Evolutionary conservation across 1,140 invertebrate species (phyloP).

Genomic region (Leptopilina boulardi): DNA sequence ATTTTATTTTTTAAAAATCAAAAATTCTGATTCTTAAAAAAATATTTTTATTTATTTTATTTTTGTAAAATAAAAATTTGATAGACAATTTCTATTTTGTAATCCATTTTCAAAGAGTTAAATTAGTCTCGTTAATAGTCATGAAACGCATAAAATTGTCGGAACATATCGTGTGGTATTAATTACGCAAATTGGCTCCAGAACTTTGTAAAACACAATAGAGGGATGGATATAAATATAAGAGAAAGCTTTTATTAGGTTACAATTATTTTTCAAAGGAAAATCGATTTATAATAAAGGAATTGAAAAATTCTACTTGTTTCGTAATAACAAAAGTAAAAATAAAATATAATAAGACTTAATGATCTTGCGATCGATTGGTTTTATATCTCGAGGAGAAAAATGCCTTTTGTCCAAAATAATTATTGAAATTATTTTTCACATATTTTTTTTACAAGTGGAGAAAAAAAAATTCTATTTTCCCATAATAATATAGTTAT

Average conservation of each 20-base stretch:
- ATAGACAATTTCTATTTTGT: not conserved
- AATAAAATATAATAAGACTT: conserved; percentile 15
- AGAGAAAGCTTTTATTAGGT: not conserved
- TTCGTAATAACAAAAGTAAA: not conserved
- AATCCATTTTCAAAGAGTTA: not conserved
- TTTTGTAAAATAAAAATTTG: too few relatives aligned
- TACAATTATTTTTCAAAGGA: not conserved
- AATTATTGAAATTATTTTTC: not conserved
- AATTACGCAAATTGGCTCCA: conserved; percentile 4
- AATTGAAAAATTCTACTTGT: not conserved
- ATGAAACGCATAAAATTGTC: not conserved
- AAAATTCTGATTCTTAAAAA: too few relatives aligned
- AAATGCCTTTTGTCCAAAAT: not conserved
- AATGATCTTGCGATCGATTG: conserved; percentile 8
- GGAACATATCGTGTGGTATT: not conserved
- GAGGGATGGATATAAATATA: not conserved
- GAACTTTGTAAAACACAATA: not conserved
- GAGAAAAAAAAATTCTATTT: not conserved
- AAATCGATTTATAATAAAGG: not conserved
- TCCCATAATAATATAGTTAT: not conserved
- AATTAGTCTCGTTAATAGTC: conserved; percentile 4
- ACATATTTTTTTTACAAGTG: not conserved
- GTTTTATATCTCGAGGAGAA: not conserved
- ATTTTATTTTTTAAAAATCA: too few relatives aligned
- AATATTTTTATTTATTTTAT: too few relatives aligned